Evolutionary conservation across 2,797 vertebrate genomes (phyloP), one percentile per base, ranked within the genome.

Genomic region (Coreius guichenoti): DNA sequence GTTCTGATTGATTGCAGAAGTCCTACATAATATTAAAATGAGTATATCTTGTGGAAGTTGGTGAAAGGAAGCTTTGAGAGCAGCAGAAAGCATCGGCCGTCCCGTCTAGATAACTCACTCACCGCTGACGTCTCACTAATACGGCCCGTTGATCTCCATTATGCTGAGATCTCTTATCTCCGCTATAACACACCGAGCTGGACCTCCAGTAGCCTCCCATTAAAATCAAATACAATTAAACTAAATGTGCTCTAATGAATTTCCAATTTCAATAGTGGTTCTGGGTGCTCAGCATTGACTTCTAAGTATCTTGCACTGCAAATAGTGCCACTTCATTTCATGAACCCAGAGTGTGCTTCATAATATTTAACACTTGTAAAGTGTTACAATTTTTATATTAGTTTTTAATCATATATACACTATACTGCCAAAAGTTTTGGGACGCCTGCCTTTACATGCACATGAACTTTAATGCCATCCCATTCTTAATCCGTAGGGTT

Each of bases 171-270:
- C 87, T 83, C 31, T 31, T 86, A 61, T 79, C 86, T 82, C 69
- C 78, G 82, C 82, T 83, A 77, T 36, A 81, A 84, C 82, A 86
- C 16, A 3, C 31, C 65, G 12, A 61, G 78, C 72, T 9, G 67
- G 87, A 86, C 90, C 86, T 80, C 88, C 88, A 91, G 92, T 93
- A 92, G 84, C 91, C 85, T 90, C 76, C 76, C 84, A 43, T 65
- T 70, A 87, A 88, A 80, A 90, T 86, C 87, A 88, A 92, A 90
- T 89, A 86, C 84, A 92, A 91, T 93, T 92, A 92, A 92, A 80
- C 84, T 92, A 91, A 93, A 92, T 92, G 91, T 88, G 89, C 89
- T 86, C 86, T 93, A 92, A 93, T 94, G 89, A 92, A 92, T 91
- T 90, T 93, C 89, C 91, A 87, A 91, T 93, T 91, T 88, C 86